Percentiles rank a stretch among this genome's conserved stretches.
Evolutionary conservation across 2,888 invertebrate species (phyloP).

Genomic region (Fragum fragum): DNA sequence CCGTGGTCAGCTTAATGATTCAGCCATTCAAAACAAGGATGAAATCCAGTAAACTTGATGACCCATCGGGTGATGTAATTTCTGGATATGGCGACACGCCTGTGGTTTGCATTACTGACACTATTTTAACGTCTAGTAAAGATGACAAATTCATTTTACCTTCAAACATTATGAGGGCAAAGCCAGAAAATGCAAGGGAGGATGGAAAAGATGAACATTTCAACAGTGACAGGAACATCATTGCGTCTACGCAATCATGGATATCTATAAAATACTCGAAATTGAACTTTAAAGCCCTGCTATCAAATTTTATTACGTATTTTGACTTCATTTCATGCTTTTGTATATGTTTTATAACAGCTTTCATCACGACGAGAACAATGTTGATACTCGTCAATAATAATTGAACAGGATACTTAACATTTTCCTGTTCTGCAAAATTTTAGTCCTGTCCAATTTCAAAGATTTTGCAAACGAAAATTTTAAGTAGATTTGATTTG

Average conservation of each 20-base stretch:
- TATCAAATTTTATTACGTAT: background rate
- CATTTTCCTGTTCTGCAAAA: too few species aligned
- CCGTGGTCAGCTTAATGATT: too few species aligned
- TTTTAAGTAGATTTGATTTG: too few species aligned
- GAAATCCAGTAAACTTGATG: too few species aligned
- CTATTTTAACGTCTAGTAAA: background rate
- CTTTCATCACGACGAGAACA: background rate
- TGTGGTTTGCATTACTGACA: background rate
- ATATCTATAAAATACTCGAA: background rate
- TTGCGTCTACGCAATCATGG: background rate
- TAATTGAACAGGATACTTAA: too few species aligned
- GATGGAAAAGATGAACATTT: background rate
- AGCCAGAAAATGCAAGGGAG: background rate
- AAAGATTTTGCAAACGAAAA: too few species aligned
- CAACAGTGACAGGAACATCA: background rate
- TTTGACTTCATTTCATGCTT: background rate
- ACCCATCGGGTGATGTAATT: too few species aligned
- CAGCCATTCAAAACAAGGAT: too few species aligned
- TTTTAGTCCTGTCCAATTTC: too few species aligned
- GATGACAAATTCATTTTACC: background rate
- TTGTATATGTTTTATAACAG: background rate
- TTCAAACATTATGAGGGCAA: background rate
- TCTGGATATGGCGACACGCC: background rate
- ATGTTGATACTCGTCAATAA: constrained; percentile 9
- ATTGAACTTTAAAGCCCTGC: background rate